A percentile compares a stretch with the other conserved stretches of the same genome.
These are phyloP conservation scores for Poecilia gillii DNA, from an alignment of 2,797 vertebrate species.

Conservation along the genomic window DNA sequence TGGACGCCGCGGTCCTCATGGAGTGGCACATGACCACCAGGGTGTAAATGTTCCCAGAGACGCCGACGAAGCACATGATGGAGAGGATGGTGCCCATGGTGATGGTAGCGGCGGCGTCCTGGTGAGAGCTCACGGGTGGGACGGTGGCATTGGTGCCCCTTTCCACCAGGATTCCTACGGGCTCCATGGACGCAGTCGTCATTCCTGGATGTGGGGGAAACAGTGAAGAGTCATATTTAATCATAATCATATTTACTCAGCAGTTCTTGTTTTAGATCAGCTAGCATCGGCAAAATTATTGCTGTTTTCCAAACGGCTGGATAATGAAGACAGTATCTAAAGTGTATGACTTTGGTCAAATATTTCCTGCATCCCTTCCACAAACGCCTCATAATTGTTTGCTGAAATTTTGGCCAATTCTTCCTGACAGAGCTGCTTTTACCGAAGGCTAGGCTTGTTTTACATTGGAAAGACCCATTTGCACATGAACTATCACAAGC, in stretches of 20 bases:
- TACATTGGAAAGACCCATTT: background rate
- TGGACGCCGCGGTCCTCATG: constrained; percentile 88
- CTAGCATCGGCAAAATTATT: background rate
- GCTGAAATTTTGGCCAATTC: background rate
- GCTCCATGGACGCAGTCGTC: constrained; percentile 76
- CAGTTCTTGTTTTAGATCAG: background rate
- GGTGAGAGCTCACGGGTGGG: constrained; percentile 59
- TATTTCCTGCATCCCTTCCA: background rate
- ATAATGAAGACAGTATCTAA: background rate
- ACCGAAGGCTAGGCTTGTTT: background rate
- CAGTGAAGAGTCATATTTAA: background rate
- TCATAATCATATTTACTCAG: too few relatives aligned
- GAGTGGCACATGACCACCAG: constrained; percentile 93
- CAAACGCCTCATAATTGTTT: background rate
- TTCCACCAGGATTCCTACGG: constrained; percentile 71
- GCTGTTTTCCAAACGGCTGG: background rate
- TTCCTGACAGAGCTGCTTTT: background rate
- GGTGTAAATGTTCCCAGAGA: constrained; percentile 91
- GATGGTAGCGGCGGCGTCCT: constrained; percentile 85
- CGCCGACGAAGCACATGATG: constrained; percentile 89
- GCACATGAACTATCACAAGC: background rate
- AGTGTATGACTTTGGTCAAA: background rate
- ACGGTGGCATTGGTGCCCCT: constrained; percentile 73
- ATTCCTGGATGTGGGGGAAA: constrained; percentile 55
- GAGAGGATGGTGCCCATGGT: constrained; percentile 89